Conservation (phyloP, 2,113 vertebrate species). For the Lichenostomus cassidix region DNA sequence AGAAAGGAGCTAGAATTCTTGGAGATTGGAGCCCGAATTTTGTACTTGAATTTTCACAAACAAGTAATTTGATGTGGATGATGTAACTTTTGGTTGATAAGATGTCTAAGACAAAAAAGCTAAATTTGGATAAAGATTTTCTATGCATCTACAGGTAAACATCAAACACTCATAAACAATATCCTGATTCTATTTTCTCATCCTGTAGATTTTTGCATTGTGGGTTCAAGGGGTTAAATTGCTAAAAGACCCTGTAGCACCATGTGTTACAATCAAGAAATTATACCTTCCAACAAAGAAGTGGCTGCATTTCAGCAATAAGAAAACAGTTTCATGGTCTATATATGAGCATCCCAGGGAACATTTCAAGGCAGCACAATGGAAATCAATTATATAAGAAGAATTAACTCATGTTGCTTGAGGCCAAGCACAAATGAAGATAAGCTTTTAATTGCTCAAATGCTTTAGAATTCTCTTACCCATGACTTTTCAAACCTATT, state of each 20-base stretch:
- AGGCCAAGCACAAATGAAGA: background rate
- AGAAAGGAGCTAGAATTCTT: background rate
- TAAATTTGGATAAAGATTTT: background rate
- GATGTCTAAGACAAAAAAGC: background rate
- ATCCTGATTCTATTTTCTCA: background rate
- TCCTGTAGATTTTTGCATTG: background rate
- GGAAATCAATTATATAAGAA: background rate
- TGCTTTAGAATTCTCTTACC: background rate
- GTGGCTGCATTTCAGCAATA: background rate
- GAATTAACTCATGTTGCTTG: background rate
- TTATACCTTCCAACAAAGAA: background rate
- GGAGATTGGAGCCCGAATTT: background rate
- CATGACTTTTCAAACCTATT: background rate
- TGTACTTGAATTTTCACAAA: background rate
- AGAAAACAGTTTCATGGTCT: background rate
- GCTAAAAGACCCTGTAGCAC: background rate
- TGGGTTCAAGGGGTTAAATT: background rate
- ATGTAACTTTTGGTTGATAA: background rate
- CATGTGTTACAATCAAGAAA: background rate
- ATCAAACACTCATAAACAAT: background rate
- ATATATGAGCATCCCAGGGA: background rate
- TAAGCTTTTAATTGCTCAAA: slow-evolving; percentile 13
- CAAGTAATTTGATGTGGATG: background rate
- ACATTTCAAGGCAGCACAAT: background rate
- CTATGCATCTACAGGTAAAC: background rate